phyloP scores from a whole-genome alignment of 1,140 invertebrate species.

The Drosophila arawakana region DNA sequence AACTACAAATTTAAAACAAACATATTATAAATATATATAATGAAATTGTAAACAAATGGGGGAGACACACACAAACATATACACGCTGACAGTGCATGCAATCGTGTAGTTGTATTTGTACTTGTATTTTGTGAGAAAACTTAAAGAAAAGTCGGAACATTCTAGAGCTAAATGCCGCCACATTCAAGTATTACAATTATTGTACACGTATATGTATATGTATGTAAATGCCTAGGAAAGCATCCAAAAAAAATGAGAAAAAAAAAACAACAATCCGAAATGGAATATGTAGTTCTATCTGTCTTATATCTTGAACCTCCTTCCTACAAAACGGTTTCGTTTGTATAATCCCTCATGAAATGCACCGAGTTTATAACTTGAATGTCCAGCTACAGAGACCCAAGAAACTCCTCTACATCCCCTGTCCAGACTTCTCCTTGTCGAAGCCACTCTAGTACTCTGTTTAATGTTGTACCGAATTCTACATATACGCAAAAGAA shows the following conservation, averaged over 20 bases:
- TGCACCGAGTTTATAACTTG: conserved; percentile 48
- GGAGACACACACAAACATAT: conserved; percentile 11
- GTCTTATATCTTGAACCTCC: conserved; percentile 12
- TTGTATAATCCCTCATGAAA: conserved; percentile 60
- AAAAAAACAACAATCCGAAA: background rate
- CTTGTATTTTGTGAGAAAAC: conserved; percentile 53
- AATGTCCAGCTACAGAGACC: conserved; percentile 42
- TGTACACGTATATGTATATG: conserved; percentile 26
- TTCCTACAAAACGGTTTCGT: conserved; percentile 66
- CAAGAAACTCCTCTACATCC: background rate
- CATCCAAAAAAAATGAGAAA: conserved; percentile 16
- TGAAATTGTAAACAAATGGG: conserved; percentile 51
- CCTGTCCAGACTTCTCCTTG: conserved; percentile 4
- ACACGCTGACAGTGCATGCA: conserved; percentile 34
- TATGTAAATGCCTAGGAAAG: conserved; percentile 40
- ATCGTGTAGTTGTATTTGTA: conserved; percentile 48
- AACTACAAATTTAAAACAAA: conserved; percentile 45
- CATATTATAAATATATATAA: conserved; percentile 35
- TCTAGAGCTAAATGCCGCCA: conserved; percentile 72
- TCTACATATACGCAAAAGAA: conserved; percentile 63
- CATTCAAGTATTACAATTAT: conserved; percentile 67
- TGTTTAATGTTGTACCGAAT: conserved; percentile 79
- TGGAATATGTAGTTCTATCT: conserved; percentile 29
- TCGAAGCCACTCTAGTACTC: conserved; percentile 65
- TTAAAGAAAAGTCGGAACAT: conserved; percentile 57